These are phyloP conservation scores for Melangyna quadrimaculata DNA, from an alignment of 2,888 invertebrate species.

Conservation along the genomic window DNA sequence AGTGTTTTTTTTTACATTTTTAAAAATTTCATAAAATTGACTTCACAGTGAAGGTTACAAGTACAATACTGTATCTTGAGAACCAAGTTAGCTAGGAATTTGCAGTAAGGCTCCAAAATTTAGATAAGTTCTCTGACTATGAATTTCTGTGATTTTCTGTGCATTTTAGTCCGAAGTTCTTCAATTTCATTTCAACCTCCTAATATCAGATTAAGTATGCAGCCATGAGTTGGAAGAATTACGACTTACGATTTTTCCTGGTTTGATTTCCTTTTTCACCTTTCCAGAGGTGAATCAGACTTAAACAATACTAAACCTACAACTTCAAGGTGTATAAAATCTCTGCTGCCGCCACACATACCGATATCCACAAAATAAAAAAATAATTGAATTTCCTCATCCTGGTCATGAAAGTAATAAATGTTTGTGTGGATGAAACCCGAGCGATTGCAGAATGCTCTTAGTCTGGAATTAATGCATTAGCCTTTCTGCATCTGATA, in stretches of 20 bases:
- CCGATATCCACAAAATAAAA: background rate
- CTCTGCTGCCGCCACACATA: background rate
- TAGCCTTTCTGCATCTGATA: background rate
- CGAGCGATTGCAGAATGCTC: background rate
- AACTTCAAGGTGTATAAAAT: background rate
- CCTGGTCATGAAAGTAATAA: background rate
- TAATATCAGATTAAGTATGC: no score
- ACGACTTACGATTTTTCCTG: background rate
- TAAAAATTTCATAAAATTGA: no score
- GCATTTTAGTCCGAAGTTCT: no score
- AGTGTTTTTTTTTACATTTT: no score
- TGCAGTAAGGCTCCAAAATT: no score
- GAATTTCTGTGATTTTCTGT: no score
- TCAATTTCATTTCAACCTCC: no score
- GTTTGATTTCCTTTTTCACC: background rate
- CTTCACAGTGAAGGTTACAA: no score
- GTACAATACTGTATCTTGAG: no score
- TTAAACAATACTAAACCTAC: background rate
- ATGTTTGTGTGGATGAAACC: background rate
- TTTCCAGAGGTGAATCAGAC: background rate
- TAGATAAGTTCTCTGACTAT: no score
- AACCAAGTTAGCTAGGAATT: no score
- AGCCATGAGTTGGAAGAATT: no score
- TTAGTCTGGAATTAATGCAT: constrained; percentile 4
- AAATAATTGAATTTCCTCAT: background rate